A percentile compares a stretch with the other conserved stretches of the same genome.
These are phyloP conservation scores for Daphoenositta chrysoptera DNA, from an alignment of 2,113 vertebrate species.

Conservation along the genomic window DNA sequence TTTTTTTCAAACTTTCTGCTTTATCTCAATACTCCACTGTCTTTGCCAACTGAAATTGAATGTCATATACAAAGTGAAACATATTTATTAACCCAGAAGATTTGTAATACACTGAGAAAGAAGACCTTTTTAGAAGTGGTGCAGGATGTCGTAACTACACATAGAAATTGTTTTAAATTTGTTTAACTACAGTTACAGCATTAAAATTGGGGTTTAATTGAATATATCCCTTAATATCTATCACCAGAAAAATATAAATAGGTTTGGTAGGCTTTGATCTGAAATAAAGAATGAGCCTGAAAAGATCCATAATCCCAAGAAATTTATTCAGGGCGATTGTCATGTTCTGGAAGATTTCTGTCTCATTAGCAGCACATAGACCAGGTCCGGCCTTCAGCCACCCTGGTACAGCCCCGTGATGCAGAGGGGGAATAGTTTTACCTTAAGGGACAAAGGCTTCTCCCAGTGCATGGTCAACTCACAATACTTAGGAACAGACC, in stretches of 20 bases:
- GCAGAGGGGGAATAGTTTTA: neutral
- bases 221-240: neutral
- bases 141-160: neutral
- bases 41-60: neutral
- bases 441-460: neutral
- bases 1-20: neutral
- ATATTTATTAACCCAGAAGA: neutral
- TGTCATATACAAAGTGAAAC: neutral
- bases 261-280: neutral
- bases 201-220: neutral
- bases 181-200: neutral
- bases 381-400: neutral
- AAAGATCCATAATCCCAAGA: neutral
- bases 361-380: neutral
- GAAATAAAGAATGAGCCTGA: neutral
- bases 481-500: neutral
- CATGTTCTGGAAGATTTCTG: neutral
- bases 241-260: neutral
- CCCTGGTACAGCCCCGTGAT: rapidly evolving
- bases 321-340: neutral
- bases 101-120: neutral
- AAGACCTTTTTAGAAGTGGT: neutral
- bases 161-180: neutral
- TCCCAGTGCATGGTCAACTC: neutral
- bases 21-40: neutral